phyloP scores from a whole-genome alignment of 2,797 vertebrate genomes.

The Clarias fuscus region DNA sequence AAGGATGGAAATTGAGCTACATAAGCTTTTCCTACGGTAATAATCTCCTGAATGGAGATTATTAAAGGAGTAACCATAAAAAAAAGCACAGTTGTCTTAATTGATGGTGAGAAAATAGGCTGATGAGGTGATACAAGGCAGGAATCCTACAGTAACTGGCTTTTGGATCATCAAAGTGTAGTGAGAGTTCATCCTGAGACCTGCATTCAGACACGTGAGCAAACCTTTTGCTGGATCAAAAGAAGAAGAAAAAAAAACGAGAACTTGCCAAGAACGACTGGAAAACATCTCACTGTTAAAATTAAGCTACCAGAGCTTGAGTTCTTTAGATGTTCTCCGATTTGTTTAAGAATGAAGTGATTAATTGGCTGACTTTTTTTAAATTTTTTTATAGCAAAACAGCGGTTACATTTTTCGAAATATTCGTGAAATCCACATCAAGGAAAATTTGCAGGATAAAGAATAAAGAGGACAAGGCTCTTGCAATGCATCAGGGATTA shows the following conservation, averaged over 20 bases:
- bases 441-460: neutral
- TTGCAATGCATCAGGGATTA: slow-evolving; percentile 1
- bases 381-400: neutral
- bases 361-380: neutral
- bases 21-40: neutral
- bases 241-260: neutral
- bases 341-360: neutral
- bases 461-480: neutral
- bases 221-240: neutral
- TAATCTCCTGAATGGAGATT: neutral
- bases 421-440: neutral
- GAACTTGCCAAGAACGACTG: neutral
- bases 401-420: neutral
- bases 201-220: neutral
- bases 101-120: neutral
- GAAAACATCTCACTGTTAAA: neutral
- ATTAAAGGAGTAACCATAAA: neutral
- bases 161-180: neutral
- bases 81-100: neutral
- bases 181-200: neutral
- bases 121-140: neutral
- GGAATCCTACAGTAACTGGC: neutral
- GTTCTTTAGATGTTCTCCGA: neutral
- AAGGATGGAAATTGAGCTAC: neutral
- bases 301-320: neutral